Evolutionary conservation across 2,888 invertebrate species (phyloP).

Genomic region (Spialia ferax): DNA sequence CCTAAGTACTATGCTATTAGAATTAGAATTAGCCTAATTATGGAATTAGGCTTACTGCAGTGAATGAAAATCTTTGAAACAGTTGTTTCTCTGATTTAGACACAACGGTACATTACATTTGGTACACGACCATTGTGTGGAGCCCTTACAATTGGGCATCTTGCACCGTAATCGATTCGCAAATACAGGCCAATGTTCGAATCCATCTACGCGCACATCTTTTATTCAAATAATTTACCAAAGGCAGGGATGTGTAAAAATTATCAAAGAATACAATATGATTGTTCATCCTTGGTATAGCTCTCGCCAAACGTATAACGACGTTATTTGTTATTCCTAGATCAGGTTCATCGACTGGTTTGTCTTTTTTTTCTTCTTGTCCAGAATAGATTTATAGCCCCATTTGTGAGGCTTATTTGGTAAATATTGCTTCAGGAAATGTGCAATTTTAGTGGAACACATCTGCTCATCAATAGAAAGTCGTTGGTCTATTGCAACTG

Average conservation of each 20-base stretch:
- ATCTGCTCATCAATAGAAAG: constrained; percentile 54
- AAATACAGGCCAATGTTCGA: constrained; percentile 53
- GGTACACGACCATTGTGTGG: constrained; percentile 50
- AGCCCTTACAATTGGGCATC: constrained; percentile 48
- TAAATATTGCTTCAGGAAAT: constrained; percentile 51
- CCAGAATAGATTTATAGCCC: constrained; percentile 51
- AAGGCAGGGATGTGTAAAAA: too few species aligned
- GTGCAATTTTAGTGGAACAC: constrained; percentile 57
- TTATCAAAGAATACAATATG: too few species aligned
- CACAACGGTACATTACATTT: constrained; percentile 48
- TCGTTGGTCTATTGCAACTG: constrained; percentile 52
- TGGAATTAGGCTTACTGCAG: constrained; percentile 45
- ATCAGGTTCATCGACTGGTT: too few species aligned
- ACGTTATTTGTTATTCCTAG: too few species aligned
- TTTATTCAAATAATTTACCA: constrained; percentile 42
- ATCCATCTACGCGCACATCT: constrained; percentile 52
- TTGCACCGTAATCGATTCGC: constrained; percentile 50
- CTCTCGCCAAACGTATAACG: too few species aligned
- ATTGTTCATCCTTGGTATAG: too few species aligned
- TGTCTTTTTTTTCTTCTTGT: constrained; percentile 43
- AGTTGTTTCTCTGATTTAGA: constrained; percentile 48
- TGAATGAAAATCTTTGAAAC: constrained; percentile 48
- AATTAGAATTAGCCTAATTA: too few species aligned
- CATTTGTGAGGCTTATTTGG: constrained; percentile 46
- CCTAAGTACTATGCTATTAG: constrained; percentile 37